A percentile compares a stretch with the other conserved stretches of the same genome.
phyloP scores from a whole-genome alignment of 2,888 invertebrate genomes.

The Parnassius orleans region DNA sequence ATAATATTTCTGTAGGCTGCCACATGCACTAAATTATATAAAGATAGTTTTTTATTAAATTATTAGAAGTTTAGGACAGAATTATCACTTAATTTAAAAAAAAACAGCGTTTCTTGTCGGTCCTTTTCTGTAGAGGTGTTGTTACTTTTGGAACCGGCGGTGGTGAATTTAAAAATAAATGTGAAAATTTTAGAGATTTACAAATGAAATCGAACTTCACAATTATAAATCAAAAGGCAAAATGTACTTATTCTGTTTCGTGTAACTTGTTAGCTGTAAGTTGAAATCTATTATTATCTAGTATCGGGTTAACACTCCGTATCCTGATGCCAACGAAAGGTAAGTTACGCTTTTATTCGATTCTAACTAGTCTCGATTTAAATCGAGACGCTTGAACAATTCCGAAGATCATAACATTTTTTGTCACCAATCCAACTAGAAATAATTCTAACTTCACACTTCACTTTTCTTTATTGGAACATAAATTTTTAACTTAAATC shows the following conservation, averaged over 20 bases:
- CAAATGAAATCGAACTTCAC: slow-evolving; percentile 1
- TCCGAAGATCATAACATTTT: slow-evolving; percentile 45
- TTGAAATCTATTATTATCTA: too few relatives aligned
- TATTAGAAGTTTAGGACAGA: too few relatives aligned
- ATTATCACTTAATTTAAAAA: too few relatives aligned
- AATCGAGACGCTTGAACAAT: slow-evolving; percentile 57
- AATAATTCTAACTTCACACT: slow-evolving; percentile 2
- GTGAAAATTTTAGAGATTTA: not conserved
- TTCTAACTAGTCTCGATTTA: slow-evolving; percentile 45
- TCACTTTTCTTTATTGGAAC: not conserved
- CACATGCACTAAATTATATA: too few relatives aligned
- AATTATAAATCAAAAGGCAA: slow-evolving; percentile 22
- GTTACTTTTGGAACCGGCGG: not conserved
- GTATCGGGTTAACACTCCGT: too few relatives aligned
- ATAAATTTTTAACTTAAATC: too few relatives aligned
- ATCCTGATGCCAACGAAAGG: slow-evolving; percentile 30
- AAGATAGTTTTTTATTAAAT: too few relatives aligned
- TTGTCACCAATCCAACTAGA: slow-evolving; percentile 27
- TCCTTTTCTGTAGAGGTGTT: not conserved
- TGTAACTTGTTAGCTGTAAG: too few relatives aligned
- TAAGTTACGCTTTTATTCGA: slow-evolving; percentile 58
- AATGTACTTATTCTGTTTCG: not conserved
- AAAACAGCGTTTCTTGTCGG: too few relatives aligned
- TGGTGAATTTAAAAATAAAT: not conserved
- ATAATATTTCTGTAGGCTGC: too few relatives aligned